phyloP scores from a whole-genome alignment of 2,888 invertebrate species.

The Lymantria monacha region DNA sequence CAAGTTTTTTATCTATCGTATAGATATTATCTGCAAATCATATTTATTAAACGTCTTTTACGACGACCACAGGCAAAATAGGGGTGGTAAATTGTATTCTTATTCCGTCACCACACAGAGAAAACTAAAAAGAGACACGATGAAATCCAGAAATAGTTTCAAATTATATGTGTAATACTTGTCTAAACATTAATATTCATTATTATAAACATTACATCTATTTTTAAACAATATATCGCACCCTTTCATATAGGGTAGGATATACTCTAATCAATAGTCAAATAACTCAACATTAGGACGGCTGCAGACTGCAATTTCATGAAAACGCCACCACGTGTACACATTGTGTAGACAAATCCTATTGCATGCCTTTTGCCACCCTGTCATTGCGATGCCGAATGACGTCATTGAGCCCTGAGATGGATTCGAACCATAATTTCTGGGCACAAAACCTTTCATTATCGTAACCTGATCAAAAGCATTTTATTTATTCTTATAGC shows the following conservation, averaged over 20 bases:
- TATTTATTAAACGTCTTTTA: no score
- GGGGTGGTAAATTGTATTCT: no score
- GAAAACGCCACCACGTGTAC: conserved; percentile 32
- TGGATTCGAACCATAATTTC: conserved; percentile 78
- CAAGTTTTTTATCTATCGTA: no score
- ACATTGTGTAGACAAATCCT: conserved; percentile 48
- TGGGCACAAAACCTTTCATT: conserved; percentile 55
- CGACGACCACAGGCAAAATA: no score
- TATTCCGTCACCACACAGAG: no score
- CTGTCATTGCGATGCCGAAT: conserved; percentile 75
- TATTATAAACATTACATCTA: no score
- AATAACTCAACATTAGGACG: conserved; percentile 45
- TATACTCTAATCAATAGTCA: conserved; percentile 43
- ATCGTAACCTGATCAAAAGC: conserved; percentile 8
- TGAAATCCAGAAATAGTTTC: no score
- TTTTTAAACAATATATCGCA: no score
- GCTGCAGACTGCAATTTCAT: conserved; percentile 42
- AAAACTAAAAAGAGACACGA: no score
- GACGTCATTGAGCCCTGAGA: conserved; percentile 76
- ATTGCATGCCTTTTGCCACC: conserved; percentile 66
- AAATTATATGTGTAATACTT: no score
- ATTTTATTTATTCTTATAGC: conserved; percentile 4
- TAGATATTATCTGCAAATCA: no score
- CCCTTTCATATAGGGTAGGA: not conserved
- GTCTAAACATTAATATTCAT: no score